Evolutionary conservation across 2,113 vertebrate genomes (phyloP), one percentile per base, ranked within the genome.

Genomic region (Gnathonemus longibarbis): DNA sequence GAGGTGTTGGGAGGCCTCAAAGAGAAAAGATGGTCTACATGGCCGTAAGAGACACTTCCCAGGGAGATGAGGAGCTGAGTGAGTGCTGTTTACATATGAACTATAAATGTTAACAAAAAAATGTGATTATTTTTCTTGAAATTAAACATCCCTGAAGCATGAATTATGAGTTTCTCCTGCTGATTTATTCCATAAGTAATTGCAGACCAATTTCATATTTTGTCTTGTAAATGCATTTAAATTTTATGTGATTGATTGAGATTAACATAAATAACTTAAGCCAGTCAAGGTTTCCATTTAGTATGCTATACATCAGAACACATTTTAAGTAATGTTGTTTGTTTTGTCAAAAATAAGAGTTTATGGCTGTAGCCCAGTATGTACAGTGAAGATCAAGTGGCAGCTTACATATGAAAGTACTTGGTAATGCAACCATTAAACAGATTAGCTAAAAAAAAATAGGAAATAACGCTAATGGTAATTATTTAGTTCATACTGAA

Each of bases 11-110:
- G 84, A 96, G 96, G 93, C 94, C 97, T 91, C 95, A 96, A 49
- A 94, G 96, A 92, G 97, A 98, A 92, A 98, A 98, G 94, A 97
- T 97, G 97, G 97, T 98, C 94, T 97, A 97, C 93, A 98, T 98
- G 97, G 96, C 97, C 88, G 96, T 98, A 90, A 97, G 96, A 93
- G 97, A 98, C 94, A 95, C 97, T 86, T 96, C 95, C 93, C 97
- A 97, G 92, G 97, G 96, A 94, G 97, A 97, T 93, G 96, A 97
- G 93, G 97, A 97, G 92, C 97, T 97, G 91, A 97, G 94, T 94
- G 27, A 92, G 92, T 86, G 39, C 27, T 48, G 1, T 31, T n/a
- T 80, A 9, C 46, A 24, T 84, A 84, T 45, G 35, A 39, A 39
- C 35, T 39, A 39, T 39, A 39, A 62, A 27, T 62, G 24, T 62